These are phyloP conservation scores for Erebia palarica DNA, from an alignment of 2,888 invertebrate species.

Conservation along the genomic window DNA sequence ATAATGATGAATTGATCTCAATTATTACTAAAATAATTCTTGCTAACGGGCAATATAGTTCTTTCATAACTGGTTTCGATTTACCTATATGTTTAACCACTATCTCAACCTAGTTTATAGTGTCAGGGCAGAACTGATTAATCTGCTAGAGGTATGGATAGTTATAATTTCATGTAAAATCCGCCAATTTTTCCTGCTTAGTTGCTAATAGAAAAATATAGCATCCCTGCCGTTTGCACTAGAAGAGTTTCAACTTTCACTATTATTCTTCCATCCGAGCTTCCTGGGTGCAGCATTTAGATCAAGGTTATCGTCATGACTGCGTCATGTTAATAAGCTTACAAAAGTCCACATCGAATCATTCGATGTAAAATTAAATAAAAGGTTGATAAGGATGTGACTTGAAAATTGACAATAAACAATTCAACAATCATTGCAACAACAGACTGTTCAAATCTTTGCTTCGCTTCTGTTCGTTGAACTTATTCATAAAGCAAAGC, in stretches of 20 bases:
- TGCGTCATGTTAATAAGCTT: background rate
- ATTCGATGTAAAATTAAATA: background rate
- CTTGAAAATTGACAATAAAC: background rate
- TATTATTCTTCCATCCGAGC: background rate
- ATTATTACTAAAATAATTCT: no score
- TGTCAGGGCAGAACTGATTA: background rate
- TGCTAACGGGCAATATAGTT: background rate
- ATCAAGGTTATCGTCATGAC: background rate
- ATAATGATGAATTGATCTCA: slow-evolving; percentile 1
- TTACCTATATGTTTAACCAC: background rate
- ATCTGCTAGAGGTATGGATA: background rate
- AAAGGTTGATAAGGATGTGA: background rate
- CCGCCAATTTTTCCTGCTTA: background rate
- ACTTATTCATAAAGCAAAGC: slow-evolving; percentile 57
- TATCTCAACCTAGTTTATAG: background rate
- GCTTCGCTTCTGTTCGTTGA: slow-evolving; percentile 56
- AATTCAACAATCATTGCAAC: slow-evolving; percentile 7
- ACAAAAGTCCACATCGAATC: background rate
- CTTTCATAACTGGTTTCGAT: background rate
- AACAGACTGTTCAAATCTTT: slow-evolving; percentile 6
- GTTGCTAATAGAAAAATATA: background rate
- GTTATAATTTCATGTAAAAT: background rate
- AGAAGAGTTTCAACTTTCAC: background rate
- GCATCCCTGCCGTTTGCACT: background rate
- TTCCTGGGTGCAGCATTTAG: slow-evolving; percentile 7